Base-by-base conservation (phyloP, 2,797 vertebrate species). In the Fistularia tabacaria region DNA sequence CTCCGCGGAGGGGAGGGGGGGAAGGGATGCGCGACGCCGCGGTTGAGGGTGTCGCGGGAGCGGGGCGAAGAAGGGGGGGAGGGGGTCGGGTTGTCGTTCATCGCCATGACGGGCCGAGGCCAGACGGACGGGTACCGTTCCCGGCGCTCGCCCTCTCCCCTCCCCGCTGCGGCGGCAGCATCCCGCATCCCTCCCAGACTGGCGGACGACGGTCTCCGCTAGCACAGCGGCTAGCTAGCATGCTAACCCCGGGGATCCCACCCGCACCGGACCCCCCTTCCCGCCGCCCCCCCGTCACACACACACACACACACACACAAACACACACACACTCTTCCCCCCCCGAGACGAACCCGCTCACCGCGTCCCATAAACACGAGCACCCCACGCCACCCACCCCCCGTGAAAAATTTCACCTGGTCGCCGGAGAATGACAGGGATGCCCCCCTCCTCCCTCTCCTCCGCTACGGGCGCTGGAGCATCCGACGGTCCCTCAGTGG, bases 401-500 rank as follows among this genome's bases (percentile, higher is more conserved):
- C 49, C 38, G n/a, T 14, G 2, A 2, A 14, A 11, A 3, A 62
- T 69, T 66, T 85, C 66, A 89, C 87, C 85, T 89, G 81, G 69
- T 62, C 61, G 68, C 72, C 65, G 80, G 64, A 79, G 74, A 71
- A 74, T 41, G 64, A 58, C 52, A 66, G 72, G 77, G 79, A 77
- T 72, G 73, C 77, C 81, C 74, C 63, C 67, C 64, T 50, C 71
- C 66, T 11, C 60, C 59, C 37, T 64, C 79, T 63, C 71, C 69
- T 61, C 71, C 69, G 71, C 73, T 76, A 73, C 39, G 80, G 77
- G 68, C 79, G 51, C 79, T 71, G 75, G 71, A 82, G 83, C 83
- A 82, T 84, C 82, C 81, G 46, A 77, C 83, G 79, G 77, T 71
- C 64, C 69, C 66, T 88, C 84, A 86, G 69, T 8, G 77, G 66